These are phyloP conservation scores for Kobus ellipsiprymnus DNA, from an alignment of 2,113 vertebrate species.

Conservation along the genomic window DNA sequence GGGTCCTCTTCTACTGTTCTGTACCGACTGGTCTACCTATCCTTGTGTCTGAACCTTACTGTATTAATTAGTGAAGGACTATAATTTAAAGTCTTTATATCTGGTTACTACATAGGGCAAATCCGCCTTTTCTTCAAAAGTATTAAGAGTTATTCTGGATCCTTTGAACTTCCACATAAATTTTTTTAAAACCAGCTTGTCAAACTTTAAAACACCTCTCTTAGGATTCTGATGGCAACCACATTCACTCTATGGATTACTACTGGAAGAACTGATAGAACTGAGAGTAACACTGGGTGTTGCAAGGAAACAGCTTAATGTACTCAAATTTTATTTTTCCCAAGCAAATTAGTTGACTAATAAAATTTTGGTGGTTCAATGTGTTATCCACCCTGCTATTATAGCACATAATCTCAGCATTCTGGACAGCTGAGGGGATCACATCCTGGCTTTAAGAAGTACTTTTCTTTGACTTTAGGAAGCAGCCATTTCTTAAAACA, in stretches of 20 bases:
- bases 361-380: background rate
- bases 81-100: background rate
- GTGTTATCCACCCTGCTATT: background rate
- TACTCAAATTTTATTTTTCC: background rate
- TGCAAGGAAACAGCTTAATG: background rate
- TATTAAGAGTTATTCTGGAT: background rate
- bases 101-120: background rate
- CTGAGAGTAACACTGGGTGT: background rate
- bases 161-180: background rate
- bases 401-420: background rate
- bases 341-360: background rate
- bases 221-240: background rate
- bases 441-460: background rate
- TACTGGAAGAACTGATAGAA: background rate
- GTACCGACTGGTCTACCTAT: rapidly evolving
- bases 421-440: background rate
- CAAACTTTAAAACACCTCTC: background rate
- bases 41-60: background rate
- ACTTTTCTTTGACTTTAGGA: background rate
- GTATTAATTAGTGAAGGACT: background rate
- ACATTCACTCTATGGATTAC: background rate
- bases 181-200: background rate
- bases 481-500: background rate
- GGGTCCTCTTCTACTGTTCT: background rate
- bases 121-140: background rate